Evolutionary conservation across 35 echinoderm and acorn worm genomes (phyloP).

Genomic region (Acanthaster planci): DNA sequence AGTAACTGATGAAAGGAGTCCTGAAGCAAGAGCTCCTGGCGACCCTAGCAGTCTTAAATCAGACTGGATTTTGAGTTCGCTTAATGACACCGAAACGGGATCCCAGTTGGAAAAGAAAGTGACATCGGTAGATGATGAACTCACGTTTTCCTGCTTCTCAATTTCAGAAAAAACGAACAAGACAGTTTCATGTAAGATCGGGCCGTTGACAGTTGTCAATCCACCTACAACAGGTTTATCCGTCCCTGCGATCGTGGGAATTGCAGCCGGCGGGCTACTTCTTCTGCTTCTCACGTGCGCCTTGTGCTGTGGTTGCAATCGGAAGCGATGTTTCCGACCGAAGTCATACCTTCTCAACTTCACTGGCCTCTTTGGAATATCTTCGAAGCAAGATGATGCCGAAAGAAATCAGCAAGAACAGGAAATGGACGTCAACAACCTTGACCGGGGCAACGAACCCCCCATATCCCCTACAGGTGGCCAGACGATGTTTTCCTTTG

Average conservation of each 20-base stretch:
- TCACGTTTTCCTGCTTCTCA: background rate
- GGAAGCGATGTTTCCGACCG: background rate
- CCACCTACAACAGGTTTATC: background rate
- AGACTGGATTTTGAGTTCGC: too few relatives aligned
- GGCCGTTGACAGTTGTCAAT: background rate
- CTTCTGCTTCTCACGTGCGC: background rate
- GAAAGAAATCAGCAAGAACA: background rate
- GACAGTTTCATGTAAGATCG: background rate
- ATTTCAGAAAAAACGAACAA: background rate
- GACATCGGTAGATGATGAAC: background rate
- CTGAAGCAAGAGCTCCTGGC: too few relatives aligned
- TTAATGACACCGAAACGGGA: background rate
- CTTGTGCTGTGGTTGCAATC: background rate
- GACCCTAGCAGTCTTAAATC: too few relatives aligned
- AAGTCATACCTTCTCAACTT: constrained; percentile 3
- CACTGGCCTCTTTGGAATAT: background rate
- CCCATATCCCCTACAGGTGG: background rate
- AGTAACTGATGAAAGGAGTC: background rate
- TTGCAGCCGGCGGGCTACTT: background rate
- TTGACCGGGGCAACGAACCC: background rate
- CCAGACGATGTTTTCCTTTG: background rate
- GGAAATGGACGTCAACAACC: background rate
- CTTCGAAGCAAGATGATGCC: background rate
- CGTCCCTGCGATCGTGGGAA: background rate
- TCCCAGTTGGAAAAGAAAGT: background rate